Base-by-base conservation (phyloP, 2,113 vertebrate species). In the Leptobrachium ailaonicum region DNA sequence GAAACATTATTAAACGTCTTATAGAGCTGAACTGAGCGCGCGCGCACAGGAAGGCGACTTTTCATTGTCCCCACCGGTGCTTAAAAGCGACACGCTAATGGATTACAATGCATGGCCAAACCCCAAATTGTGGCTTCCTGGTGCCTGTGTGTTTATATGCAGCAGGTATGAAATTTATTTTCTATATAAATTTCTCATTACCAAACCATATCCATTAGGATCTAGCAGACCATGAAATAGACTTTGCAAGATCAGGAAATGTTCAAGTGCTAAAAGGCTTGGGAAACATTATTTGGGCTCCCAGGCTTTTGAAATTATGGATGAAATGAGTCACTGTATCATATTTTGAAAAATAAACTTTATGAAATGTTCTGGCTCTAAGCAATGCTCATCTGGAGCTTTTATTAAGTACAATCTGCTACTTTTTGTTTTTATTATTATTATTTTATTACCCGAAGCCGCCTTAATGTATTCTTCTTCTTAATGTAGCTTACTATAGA, bases 211-310 rank as follows among this genome's bases (percentile, higher is more conserved):
- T 88, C 89, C 84, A 91, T 91, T 92, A 91, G 88, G 85, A 84
- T 85, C 85, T 86, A 93, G 85, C 87, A 91, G 90, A 93, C 86
- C 89, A 90, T 94, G 91, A 94, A 94, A 94, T 90, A 90, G 89
- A 86, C 88, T 93, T 89, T 85, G 84, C 88, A 89, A 91, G 90
- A 93, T 89, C 87, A 89, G 85, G 88, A 87, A 90, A 85, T 83
- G 83, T 75, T 75, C 72, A 81, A 32, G 56, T 86, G 83, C 86
- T 92, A 86, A 88, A 79, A 82, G 82, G 75, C 85, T 85, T 14
- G 81, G 66, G 88, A 89, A 87, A 87, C 86, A 89, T 88, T 89
- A 87, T 88, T 91, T 90, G 77, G 88, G 80, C 86, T 91, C 85
- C 83, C 84, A 84, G 20, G 85, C 80, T 87, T 86, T 88, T 88